Base-by-base conservation (phyloP, 1,140 invertebrate genomes). In the Drosophila trapezifrons region DNA sequence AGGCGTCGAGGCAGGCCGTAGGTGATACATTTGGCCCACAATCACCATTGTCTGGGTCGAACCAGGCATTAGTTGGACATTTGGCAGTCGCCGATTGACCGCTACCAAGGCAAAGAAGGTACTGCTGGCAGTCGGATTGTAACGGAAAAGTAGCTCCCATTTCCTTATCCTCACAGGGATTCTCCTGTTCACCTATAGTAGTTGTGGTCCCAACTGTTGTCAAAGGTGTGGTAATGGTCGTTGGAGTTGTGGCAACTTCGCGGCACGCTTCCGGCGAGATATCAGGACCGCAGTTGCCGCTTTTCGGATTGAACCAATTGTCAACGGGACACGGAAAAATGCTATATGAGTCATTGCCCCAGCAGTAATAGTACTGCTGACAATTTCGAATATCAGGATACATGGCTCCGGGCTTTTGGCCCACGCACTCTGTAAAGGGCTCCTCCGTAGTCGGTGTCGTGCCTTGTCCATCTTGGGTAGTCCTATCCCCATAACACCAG, bases 51-150 rank as follows among this genome's bases (percentile, higher is more conserved):
- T 46, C 49, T 10, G 85, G 85, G 60, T 90, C 65, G 25, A 79
- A 90, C 74, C 78, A 89, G 3, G 85, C 49, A 55, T 81, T 81
- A 0, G 46, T 7, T 10, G 80, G 80, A 40, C 85, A 90, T 9
- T 63, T 63, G 4, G 70, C 65, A 1, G 55, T 46, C 0, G 47
- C n/a, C 8, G 60, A 84, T 18, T 63, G 29, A n/a, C 76, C 84
- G 47, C 62, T 58, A 6, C 76, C 76, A 18, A 78, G 62, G 47
- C 85, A 90, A 9, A 76, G 17, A n/a, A 76, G 67, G 40, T 90
- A 90, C 25, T 76, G 35, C 13, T 79, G 62, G 17, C 85, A 90
- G 47, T 90, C 46, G 0, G 54, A 45, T 20, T 32, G 12, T 15
- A 64, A 20, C 0, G 84, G 72, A 46, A 76, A 90, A 2, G 69